phyloP scores from a whole-genome alignment of 1,140 invertebrate genomes.

The Dryas iulia region DNA sequence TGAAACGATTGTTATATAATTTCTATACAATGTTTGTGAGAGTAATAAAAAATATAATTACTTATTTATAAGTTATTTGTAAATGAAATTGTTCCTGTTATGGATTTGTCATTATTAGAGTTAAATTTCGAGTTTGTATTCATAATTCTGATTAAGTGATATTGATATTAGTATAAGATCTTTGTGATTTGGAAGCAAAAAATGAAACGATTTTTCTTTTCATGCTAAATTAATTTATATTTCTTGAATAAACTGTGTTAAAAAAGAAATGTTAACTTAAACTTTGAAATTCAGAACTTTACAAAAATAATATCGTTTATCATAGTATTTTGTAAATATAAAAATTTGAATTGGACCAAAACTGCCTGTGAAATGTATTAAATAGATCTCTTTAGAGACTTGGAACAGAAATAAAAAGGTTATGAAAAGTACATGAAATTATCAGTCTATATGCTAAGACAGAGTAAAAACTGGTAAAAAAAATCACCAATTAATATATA shows the following conservation, averaged over 20 bases:
- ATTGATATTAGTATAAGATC: slow-evolving; percentile 3
- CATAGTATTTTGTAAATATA: not conserved
- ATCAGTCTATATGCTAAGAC: not conserved
- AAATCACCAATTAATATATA: not conserved
- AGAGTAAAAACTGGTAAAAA: not conserved
- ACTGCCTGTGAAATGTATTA: not conserved
- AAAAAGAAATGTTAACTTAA: no score
- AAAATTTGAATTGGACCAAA: slow-evolving; percentile 1
- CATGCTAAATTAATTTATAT: no score
- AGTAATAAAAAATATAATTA: not conserved
- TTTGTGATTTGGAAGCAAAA: slow-evolving; percentile 50
- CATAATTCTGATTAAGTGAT: slow-evolving; percentile 18
- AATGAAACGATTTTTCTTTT: slow-evolving; percentile 25
- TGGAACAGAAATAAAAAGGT: not conserved
- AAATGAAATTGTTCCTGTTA: slow-evolving; percentile 57
- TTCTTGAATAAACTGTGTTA: no score
- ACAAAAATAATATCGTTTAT: not conserved
- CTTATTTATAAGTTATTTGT: slow-evolving; percentile 10
- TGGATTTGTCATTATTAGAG: slow-evolving; percentile 53
- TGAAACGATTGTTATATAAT: no score
- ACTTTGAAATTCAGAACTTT: not conserved
- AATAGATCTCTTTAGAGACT: not conserved
- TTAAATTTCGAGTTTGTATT: slow-evolving; percentile 28
- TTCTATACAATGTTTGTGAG: no score
- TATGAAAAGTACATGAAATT: not conserved